phyloP scores from a whole-genome alignment of 2,113 vertebrate species.

The Limnothrissa miodon region DNA sequence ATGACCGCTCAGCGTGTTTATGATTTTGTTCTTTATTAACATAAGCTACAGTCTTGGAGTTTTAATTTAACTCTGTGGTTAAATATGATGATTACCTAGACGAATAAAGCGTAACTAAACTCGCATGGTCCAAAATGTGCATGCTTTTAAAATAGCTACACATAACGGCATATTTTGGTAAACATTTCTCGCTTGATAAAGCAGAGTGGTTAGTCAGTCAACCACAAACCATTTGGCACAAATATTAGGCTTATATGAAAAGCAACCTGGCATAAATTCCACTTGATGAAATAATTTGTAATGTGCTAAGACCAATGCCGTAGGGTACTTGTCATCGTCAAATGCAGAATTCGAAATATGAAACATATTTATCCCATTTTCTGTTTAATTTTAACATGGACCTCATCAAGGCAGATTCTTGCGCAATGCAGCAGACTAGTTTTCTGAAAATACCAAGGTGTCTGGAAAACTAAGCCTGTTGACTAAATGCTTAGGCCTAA shows the following conservation, averaged over 20 bases:
- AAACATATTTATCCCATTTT: neutral
- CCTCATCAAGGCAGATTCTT: neutral
- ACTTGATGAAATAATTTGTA: neutral
- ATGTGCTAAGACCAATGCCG: too few relatives aligned
- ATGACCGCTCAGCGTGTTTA: neutral
- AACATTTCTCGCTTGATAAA: neutral
- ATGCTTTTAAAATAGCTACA: neutral
- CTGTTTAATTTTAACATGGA: neutral
- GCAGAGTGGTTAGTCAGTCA: neutral
- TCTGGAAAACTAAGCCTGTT: neutral
- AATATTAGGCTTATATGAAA: neutral
- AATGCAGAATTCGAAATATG: neutral
- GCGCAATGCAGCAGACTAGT: too few relatives aligned
- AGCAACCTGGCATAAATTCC: neutral
- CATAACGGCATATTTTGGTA: neutral
- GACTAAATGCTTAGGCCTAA: neutral
- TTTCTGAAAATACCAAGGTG: too few relatives aligned
- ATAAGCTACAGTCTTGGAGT: neutral
- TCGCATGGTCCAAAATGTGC: neutral
- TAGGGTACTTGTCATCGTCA: neutral
- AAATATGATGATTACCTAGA: neutral
- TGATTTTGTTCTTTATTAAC: neutral
- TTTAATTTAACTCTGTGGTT: neutral
- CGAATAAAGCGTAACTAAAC: neutral
- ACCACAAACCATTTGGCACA: neutral